phyloP scores from a whole-genome alignment of 2,797 vertebrate species.

The Sebastes matsubarae region DNA sequence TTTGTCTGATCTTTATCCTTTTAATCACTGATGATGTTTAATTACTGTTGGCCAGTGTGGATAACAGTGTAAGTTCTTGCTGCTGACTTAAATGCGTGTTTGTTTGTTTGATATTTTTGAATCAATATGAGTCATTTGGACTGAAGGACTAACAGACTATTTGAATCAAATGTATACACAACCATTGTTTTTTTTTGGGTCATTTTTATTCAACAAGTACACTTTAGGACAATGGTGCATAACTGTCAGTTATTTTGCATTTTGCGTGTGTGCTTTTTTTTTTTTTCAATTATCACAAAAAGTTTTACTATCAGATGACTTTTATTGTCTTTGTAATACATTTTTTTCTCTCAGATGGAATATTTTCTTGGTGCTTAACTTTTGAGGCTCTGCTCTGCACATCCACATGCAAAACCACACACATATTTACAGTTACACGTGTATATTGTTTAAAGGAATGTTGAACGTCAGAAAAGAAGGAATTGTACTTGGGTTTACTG shows the following conservation, averaged over 20 bases:
- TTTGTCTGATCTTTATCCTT: constrained; percentile 37
- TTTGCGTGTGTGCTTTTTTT: constrained; percentile 15
- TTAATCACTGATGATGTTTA: constrained; percentile 57
- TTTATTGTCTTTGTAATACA: constrained; percentile 26
- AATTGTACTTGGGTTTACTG: constrained; percentile 5
- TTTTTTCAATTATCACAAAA: constrained; percentile 12
- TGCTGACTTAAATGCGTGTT: constrained; percentile 75
- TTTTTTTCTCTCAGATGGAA: constrained; percentile 40
- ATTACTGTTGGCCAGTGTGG: constrained; percentile 51
- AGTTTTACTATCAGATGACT: constrained; percentile 14
- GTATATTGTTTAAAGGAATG: constrained; percentile 6
- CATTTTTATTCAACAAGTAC: constrained; percentile 28
- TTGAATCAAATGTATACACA: constrained; percentile 41
- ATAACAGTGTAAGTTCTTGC: constrained; percentile 64
- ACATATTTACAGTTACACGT: background rate
- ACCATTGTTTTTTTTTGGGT: constrained; percentile 6
- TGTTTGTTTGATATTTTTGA: constrained; percentile 56
- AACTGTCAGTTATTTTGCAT: constrained; percentile 30
- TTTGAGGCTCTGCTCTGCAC: constrained; percentile 15
- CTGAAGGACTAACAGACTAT: constrained; percentile 48
- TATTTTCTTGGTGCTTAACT: constrained; percentile 46
- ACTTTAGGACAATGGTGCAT: constrained; percentile 16
- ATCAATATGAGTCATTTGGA: constrained; percentile 47
- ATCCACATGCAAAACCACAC: background rate
- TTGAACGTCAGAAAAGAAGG: background rate